Percentiles rank a stretch among this genome's conserved stretches.
phyloP scores from a whole-genome alignment of 2,113 vertebrate genomes.

The Aptenodytes forsteri region DNA sequence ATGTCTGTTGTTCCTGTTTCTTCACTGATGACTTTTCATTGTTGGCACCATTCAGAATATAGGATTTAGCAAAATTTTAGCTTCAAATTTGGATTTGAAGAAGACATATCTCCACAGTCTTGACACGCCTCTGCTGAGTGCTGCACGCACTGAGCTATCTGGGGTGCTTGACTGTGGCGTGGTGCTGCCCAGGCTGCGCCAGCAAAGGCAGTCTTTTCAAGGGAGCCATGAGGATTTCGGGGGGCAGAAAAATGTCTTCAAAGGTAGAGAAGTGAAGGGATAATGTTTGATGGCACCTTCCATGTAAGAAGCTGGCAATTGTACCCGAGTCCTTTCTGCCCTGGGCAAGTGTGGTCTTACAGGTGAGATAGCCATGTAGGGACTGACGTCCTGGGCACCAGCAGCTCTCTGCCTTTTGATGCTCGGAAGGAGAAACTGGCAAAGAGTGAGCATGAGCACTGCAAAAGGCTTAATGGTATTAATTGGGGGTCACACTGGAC shows the following conservation, averaged over 20 bases:
- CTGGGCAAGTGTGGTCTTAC: too few species aligned
- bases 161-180: not conserved
- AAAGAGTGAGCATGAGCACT: not conserved
- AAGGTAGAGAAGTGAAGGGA: not conserved
- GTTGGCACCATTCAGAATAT: not conserved
- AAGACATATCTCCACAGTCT: not conserved
- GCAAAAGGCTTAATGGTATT: not conserved
- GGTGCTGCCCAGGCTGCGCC: not conserved
- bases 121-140: not conserved
- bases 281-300: not conserved
- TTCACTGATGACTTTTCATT: not conserved
- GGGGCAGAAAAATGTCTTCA: not conserved
- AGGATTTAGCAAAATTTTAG: not conserved
- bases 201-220: not conserved
- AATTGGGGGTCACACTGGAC: not conserved
- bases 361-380: rapidly evolving
- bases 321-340: not conserved
- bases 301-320: not conserved
- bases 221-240: not conserved
- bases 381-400: not conserved
- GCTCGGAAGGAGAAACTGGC: not conserved
- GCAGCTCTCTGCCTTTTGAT: not conserved
- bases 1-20: not conserved
- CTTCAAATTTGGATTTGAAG: not conserved
- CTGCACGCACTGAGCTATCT: not conserved